phyloP scores from a whole-genome alignment of 2,797 vertebrate genomes.

The Microctenopoma steveboyesi region DNA sequence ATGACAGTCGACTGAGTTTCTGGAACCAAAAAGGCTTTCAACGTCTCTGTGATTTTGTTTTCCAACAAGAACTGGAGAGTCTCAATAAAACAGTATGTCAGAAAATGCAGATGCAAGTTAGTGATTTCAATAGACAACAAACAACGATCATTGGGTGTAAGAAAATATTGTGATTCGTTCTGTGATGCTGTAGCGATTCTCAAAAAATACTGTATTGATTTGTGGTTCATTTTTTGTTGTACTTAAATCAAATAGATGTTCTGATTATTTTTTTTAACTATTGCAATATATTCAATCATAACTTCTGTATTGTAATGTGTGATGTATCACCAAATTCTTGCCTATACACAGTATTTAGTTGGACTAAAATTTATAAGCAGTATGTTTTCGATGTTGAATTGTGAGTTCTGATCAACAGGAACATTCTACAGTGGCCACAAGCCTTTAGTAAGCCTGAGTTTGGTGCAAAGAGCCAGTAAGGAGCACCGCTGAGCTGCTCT shows the following conservation, averaged over 20 bases:
- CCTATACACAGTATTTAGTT: too few species aligned
- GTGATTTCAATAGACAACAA: not conserved
- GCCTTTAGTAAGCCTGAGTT: conserved; percentile 11
- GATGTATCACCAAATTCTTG: too few species aligned
- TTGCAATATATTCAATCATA: too few species aligned
- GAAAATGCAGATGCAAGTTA: not conserved
- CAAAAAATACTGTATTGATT: too few species aligned
- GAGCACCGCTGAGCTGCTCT: conserved; percentile 38
- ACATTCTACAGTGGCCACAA: not conserved
- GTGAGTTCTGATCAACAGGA: not conserved
- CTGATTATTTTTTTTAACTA: too few species aligned
- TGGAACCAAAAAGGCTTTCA: conserved; percentile 6
- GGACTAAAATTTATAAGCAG: not conserved
- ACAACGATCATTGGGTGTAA: not conserved
- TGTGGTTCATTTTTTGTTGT: too few species aligned
- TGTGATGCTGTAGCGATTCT: too few species aligned
- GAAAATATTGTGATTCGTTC: too few species aligned
- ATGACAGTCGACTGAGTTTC: conserved; percentile 13
- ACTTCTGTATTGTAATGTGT: too few species aligned
- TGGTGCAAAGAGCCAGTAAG: conserved; percentile 31
- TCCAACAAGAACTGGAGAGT: conserved; percentile 2
- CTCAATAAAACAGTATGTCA: not conserved
- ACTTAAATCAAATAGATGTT: too few species aligned
- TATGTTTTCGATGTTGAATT: conserved; percentile 7
- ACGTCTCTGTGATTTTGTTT: conserved; percentile 7